Conservation (phyloP, 2,888 invertebrate genomes). For the Osedax frankpressi region DNA sequence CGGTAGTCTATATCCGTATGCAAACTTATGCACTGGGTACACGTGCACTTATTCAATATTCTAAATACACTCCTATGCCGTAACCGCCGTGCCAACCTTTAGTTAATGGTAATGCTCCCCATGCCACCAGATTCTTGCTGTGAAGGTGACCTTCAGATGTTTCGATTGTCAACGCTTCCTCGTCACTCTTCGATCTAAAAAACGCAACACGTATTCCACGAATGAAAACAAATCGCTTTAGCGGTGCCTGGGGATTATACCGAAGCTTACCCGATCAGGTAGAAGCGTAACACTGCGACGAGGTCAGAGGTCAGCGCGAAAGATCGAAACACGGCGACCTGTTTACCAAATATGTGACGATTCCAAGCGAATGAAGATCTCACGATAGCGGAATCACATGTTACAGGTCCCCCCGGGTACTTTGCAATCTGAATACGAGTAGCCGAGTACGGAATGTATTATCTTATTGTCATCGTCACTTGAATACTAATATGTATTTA, state of each 20-base stretch:
- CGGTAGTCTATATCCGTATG: not conserved
- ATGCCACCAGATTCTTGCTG: slow-evolving; percentile 38
- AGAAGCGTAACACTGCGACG: slow-evolving; percentile 38
- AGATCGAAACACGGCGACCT: slow-evolving; percentile 39
- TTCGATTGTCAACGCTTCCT: slow-evolving; percentile 17
- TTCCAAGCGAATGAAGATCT: slow-evolving; percentile 37
- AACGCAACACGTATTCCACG: too few relatives aligned
- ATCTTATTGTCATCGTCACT: too few relatives aligned
- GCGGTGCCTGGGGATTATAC: too few relatives aligned
- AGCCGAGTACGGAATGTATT: too few relatives aligned
- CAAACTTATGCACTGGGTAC: too few relatives aligned
- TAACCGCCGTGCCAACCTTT: too few relatives aligned
- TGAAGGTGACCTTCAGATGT: slow-evolving; percentile 20
- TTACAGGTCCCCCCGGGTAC: slow-evolving; percentile 38
- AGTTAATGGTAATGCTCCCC: slow-evolving; percentile 33
- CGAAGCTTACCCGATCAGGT: slow-evolving; percentile 31
- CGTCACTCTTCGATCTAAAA: not conserved
- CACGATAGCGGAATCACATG: slow-evolving; percentile 40
- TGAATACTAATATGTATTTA: too few relatives aligned
- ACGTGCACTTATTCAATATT: too few relatives aligned
- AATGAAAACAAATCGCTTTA: too few relatives aligned
- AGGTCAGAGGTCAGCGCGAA: slow-evolving; percentile 37
- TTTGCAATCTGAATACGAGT: too few relatives aligned
- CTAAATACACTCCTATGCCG: too few relatives aligned
- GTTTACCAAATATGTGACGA: slow-evolving; percentile 44